Evolutionary conservation across 2,797 vertebrate genomes (phyloP), one percentile per base, ranked within the genome.

Genomic region (Paratrypauchen microcephalus): DNA sequence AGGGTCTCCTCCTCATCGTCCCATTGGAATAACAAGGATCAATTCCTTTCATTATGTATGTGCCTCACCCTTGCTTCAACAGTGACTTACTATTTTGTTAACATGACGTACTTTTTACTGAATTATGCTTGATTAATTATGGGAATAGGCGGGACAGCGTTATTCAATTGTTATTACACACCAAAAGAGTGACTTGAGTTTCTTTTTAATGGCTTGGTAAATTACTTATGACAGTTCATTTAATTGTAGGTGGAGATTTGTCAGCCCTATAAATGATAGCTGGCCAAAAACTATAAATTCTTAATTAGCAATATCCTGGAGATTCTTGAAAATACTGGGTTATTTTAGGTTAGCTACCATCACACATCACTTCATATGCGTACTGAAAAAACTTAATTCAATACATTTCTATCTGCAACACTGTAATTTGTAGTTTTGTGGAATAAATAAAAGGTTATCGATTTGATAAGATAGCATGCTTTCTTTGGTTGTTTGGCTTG

Each of bases 1-100:
- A 81, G 70, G 48, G 66, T 73, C 81, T 80, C 45, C 72, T 76
- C 73, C 32, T 71, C 62, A 16, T 60, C 74, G 59, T 85, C 83
- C 83, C 80, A 32, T 69, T 73, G 76, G 79, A 76, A 78, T 69
- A 68, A 54, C 60, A 67, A 70, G 60, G 68, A 58, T 78, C 73
- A 78, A 68, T 69, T 56, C 73, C 77, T 72, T 71, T 41, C 73
- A 1, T 67, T 32, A 59, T 71, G 69, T 82, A 62, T 80, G 72
- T 61, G 54, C 67, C 66, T 41, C 66, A 47, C 47, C 57, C 23
- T 21, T 68, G 65, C 71, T 48, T 19, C 65, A 69, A 65, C 64
- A 21, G 16, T 32, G 18, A 50, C 23, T 4, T 5, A 28, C 19
- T 18, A 19, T 48, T 64, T 24, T 45, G 41, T 11, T 50, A 7